Evolutionary conservation across 2,888 invertebrate species (phyloP).

Genomic region (Xestia ashworthii): DNA sequence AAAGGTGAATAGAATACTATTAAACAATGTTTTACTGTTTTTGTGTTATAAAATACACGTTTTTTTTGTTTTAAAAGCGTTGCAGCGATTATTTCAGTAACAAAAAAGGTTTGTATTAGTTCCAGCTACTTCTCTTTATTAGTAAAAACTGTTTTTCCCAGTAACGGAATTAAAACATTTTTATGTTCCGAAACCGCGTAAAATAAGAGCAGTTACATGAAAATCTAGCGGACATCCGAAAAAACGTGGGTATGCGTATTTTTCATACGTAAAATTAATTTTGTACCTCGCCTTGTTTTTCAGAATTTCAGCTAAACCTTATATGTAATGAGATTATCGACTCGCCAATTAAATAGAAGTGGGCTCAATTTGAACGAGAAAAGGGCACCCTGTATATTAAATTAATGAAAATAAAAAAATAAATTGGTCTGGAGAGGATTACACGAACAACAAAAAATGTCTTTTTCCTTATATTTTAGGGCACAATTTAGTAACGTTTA

Average conservation of each 20-base stretch:
- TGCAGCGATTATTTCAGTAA: slow-evolving; percentile 2
- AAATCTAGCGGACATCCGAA: background rate
- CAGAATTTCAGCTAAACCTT: slow-evolving; percentile 25
- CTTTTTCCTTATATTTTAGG: slow-evolving; percentile 13
- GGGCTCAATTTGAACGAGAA: slow-evolving; percentile 16
- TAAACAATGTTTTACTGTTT: slow-evolving; percentile 8
- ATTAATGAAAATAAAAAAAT: slow-evolving; percentile 30
- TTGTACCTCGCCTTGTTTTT: slow-evolving; percentile 26
- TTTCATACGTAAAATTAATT: slow-evolving; percentile 15
- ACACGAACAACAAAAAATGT: slow-evolving; percentile 31
- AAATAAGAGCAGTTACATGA: slow-evolving; percentile 3
- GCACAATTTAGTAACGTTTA: slow-evolving; percentile 46
- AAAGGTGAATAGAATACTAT: too few relatives aligned
- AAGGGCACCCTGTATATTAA: slow-evolving; percentile 32
- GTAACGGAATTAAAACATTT: background rate
- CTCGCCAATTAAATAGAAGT: slow-evolving; percentile 38
- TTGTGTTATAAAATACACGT: background rate
- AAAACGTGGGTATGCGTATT: background rate
- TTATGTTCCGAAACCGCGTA: background rate
- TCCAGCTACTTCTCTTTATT: slow-evolving; percentile 15
- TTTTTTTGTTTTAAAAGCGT: slow-evolving; percentile 18
- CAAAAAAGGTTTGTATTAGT: slow-evolving; percentile 6
- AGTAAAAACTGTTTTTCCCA: slow-evolving; percentile 2
- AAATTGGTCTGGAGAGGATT: slow-evolving; percentile 25
- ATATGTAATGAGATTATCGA: slow-evolving; percentile 40